Evolutionary conservation across 2,888 invertebrate genomes (phyloP).

Genomic region (Belgica antarctica): DNA sequence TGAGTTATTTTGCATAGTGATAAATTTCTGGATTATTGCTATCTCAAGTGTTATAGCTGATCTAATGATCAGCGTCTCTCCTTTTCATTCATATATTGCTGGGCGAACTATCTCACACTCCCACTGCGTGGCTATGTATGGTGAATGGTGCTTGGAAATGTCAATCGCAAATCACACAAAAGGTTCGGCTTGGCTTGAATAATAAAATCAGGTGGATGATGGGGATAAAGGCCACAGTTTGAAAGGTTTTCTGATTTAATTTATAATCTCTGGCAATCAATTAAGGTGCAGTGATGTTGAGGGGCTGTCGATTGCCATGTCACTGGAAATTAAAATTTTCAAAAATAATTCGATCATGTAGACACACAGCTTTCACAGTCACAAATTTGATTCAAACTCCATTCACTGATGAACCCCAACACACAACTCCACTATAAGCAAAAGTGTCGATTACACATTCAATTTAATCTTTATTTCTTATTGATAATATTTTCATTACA

Average conservation of each 20-base stretch:
- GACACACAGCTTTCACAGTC: neutral
- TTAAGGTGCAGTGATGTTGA: no score
- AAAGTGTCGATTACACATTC: slow-evolving; percentile 36
- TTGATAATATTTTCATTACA: slow-evolving; percentile 30
- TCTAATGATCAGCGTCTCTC: neutral
- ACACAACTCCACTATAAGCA: neutral
- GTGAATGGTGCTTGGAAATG: no score
- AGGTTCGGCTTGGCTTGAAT: no score
- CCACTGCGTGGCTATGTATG: no score
- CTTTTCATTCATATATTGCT: neutral
- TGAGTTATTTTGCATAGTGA: slow-evolving; percentile 14
- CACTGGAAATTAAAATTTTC: no score
- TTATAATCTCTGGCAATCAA: no score
- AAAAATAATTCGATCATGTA: neutral
- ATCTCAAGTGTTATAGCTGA: slow-evolving; percentile 7
- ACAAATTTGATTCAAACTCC: neutral
- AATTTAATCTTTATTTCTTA: slow-evolving; percentile 42
- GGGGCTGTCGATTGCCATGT: no score
- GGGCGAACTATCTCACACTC: neutral
- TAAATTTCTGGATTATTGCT: slow-evolving; percentile 6
- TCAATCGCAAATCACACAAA: no score
- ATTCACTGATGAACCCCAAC: neutral
- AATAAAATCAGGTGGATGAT: no score
- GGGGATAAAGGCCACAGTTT: no score
- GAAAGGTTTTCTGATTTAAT: no score